These are phyloP conservation scores for Cotesia typhae DNA, from an alignment of 1,140 invertebrate species.

Conservation along the genomic window DNA sequence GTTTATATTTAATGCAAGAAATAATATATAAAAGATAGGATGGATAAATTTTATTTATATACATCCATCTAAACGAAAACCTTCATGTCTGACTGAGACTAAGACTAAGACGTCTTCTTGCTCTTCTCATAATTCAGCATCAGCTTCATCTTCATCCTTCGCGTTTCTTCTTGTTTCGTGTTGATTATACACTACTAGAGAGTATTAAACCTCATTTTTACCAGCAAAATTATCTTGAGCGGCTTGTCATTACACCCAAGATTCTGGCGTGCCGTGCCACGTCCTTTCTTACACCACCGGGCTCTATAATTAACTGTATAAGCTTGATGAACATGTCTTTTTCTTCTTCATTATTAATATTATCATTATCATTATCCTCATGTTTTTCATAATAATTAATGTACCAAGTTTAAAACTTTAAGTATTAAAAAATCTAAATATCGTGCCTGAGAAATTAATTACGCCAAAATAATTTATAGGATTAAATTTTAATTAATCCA, in stretches of 20 bases:
- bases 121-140: background rate
- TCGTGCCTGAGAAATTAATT: too few species aligned
- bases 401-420: background rate
- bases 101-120: background rate
- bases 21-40: background rate
- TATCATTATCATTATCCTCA: conserved; percentile 12
- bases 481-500: too few species aligned
- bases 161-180: background rate
- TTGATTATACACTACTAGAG: conserved; percentile 22
- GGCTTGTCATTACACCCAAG: conserved; percentile 31
- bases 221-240: conserved; percentile 18
- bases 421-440: too few species aligned
- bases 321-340: conserved; percentile 23
- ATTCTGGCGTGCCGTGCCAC: conserved; percentile 10
- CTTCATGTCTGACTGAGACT: background rate
- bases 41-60: conserved; percentile 16
- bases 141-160: conserved; percentile 24
- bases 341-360: conserved; percentile 5
- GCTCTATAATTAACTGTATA: conserved; percentile 22
- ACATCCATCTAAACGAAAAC: background rate
- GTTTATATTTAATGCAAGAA: background rate
- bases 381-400: conserved; percentile 5
- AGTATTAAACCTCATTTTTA: conserved; percentile 20
- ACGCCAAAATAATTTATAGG: too few species aligned
- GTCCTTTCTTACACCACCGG: background rate